Evolutionary conservation across 1,140 invertebrate genomes (phyloP).

Genomic region (Drosophila bocqueti): DNA sequence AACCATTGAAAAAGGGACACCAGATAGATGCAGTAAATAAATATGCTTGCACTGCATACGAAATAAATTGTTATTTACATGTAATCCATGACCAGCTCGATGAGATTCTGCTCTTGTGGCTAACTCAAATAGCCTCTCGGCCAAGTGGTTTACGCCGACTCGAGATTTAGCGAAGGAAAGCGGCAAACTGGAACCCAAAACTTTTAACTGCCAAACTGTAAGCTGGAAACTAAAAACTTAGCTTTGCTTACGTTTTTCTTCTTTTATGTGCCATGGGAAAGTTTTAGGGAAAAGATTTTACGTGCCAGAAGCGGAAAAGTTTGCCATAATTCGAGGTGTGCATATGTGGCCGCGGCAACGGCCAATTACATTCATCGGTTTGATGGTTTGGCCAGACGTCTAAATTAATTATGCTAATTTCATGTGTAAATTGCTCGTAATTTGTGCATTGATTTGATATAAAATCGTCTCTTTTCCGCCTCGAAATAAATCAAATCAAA

Average conservation of each 20-base stretch:
- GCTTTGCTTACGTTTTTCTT: conserved; percentile 13
- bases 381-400: conserved; percentile 29
- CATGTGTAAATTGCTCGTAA: conserved; percentile 70
- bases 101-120: background rate
- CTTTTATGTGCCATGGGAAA: conserved; percentile 8
- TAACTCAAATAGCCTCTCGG: conserved; percentile 37
- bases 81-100: conserved; percentile 26
- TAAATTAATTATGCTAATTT: conserved; percentile 80
- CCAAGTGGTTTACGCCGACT: conserved; percentile 40
- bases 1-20: background rate
- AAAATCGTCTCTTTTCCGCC: conserved; percentile 41
- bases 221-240: conserved; percentile 32
- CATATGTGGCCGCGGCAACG: conserved; percentile 11
- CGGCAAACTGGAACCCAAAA: conserved; percentile 36
- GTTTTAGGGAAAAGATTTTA: conserved; percentile 50
- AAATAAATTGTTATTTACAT: conserved; percentile 36
- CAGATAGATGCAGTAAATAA: conserved; percentile 20
- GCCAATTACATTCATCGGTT: conserved; percentile 66
- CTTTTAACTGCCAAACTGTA: conserved; percentile 39
- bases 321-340: conserved; percentile 29
- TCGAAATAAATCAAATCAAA: conserved; percentile 75
- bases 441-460: conserved; percentile 76
- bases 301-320: conserved; percentile 33
- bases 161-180: conserved; percentile 18
- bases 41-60: conserved; percentile 10